Percentiles rank a stretch among this genome's conserved stretches.
phyloP scores from a whole-genome alignment of 92 coral and sea anemone genomes.

The Siderastrea radians region DNA sequence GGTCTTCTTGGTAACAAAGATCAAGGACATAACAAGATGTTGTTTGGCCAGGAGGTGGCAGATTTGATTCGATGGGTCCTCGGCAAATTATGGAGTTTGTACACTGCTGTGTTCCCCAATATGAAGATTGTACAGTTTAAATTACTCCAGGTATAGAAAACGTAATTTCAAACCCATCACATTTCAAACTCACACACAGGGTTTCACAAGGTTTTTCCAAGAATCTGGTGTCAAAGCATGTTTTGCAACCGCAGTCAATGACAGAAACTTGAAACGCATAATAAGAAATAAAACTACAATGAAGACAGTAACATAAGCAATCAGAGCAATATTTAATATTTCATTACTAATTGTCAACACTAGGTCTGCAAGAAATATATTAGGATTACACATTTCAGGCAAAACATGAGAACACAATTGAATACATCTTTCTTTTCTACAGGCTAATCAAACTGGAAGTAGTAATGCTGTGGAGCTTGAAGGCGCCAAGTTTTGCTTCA shows the following conservation, averaged over 20 bases:
- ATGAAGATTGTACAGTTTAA: conserved; percentile 31
- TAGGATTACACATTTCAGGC: no score
- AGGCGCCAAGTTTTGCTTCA: conserved; percentile 17
- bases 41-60: conserved; percentile 30
- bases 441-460: conserved; percentile 24
- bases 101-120: background rate
- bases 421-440: background rate
- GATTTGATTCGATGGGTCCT: conserved; percentile 33
- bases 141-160: conserved; percentile 7
- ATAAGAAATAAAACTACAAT: no score
- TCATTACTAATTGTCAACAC: no score
- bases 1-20: background rate
- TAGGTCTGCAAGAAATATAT: no score
- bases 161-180: background rate
- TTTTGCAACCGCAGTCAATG: no score
- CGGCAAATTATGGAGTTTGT: conserved; percentile 23
- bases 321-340: no score
- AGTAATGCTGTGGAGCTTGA: conserved; percentile 35
- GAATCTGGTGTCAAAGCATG: no score
- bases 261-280: no score
- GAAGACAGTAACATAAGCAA: no score
- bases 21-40: conserved; percentile 4
- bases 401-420: background rate
- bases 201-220: no score
- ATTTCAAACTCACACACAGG: no score